Conservation (phyloP, 1,140 invertebrate genomes). For the Pogonomyrmex californicus region DNA sequence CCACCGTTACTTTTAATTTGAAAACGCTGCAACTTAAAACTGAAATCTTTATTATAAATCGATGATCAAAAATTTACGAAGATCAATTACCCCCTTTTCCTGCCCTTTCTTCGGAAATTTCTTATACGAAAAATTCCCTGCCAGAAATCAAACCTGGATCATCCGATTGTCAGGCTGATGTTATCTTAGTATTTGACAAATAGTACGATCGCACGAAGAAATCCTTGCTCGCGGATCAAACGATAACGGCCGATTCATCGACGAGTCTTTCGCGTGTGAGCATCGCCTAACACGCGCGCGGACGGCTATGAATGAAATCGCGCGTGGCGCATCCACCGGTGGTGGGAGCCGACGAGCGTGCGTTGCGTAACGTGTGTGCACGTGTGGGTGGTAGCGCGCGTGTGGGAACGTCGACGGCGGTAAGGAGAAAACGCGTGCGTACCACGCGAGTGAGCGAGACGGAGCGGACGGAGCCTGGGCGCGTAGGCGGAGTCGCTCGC, state of each 20-base stretch:
- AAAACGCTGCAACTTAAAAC: too few relatives aligned
- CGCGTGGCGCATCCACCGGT: constrained; percentile 66
- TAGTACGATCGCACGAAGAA: not conserved
- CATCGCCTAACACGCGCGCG: constrained; percentile 18
- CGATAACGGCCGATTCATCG: constrained; percentile 12
- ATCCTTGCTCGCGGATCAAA: not conserved
- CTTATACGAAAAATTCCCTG: too few relatives aligned
- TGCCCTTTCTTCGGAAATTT: too few relatives aligned
- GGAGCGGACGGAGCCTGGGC: constrained; percentile 49
- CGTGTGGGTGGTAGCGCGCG: constrained; percentile 57
- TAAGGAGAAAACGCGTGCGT: constrained; percentile 47
- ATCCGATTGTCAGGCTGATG: too few relatives aligned
- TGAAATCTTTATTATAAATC: not conserved
- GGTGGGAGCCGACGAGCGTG: constrained; percentile 45
- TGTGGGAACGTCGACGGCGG: constrained; percentile 50
- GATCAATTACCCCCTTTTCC: too few relatives aligned
- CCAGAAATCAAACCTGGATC: too few relatives aligned
- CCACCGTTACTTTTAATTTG: too few relatives aligned
- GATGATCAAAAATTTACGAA: not conserved
- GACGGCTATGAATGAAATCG: constrained; percentile 72
- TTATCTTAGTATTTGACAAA: not conserved
- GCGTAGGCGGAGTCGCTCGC: constrained; percentile 81
- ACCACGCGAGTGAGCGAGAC: constrained; percentile 49
- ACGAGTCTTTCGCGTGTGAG: constrained; percentile 23
- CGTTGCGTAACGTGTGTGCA: constrained; percentile 52